A percentile compares a stretch with the other conserved stretches of the same genome.
These are phyloP conservation scores for Hiodon tergisus DNA, from an alignment of 2,113 vertebrate genomes.

Conservation along the genomic window DNA sequence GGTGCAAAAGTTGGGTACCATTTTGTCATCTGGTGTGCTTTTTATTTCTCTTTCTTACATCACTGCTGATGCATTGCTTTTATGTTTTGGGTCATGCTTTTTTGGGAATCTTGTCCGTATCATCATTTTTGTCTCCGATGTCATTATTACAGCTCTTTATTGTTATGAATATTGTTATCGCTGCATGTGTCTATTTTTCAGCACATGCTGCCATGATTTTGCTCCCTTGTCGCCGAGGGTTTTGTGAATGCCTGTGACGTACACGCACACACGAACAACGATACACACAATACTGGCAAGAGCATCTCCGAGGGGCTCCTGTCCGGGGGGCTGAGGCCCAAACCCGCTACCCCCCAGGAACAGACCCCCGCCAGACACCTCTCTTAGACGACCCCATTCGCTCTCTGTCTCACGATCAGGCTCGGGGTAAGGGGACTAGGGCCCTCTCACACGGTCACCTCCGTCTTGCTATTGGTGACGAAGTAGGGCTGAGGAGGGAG, in stretches of 20 bases:
- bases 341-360: not conserved
- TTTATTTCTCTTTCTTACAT: not conserved
- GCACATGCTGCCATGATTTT: constrained; percentile 6
- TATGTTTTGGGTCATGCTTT: constrained; percentile 6
- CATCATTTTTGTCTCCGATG: too few species aligned
- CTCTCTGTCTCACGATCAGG: constrained; percentile 6
- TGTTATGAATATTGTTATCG: constrained; percentile 9
- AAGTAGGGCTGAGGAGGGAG: constrained; percentile 92
- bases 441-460: constrained; percentile 89
- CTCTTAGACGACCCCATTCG: constrained; percentile 15
- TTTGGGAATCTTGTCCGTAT: not conserved
- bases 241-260: constrained; percentile 15
- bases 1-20: too few species aligned
- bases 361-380: not conserved
- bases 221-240: not conserved
- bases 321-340: constrained; percentile 17
- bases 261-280: constrained; percentile 35
- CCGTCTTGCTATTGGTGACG: constrained; percentile 99
- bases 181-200: not conserved
- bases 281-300: constrained; percentile 10
- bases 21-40: not conserved
- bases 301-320: constrained; percentile 20
- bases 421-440: not conserved
- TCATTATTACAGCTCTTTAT: not conserved
- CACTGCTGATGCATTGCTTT: constrained; percentile 5